phyloP scores from a whole-genome alignment of 2,113 vertebrate genomes.

The Scomber scombrus region DNA sequence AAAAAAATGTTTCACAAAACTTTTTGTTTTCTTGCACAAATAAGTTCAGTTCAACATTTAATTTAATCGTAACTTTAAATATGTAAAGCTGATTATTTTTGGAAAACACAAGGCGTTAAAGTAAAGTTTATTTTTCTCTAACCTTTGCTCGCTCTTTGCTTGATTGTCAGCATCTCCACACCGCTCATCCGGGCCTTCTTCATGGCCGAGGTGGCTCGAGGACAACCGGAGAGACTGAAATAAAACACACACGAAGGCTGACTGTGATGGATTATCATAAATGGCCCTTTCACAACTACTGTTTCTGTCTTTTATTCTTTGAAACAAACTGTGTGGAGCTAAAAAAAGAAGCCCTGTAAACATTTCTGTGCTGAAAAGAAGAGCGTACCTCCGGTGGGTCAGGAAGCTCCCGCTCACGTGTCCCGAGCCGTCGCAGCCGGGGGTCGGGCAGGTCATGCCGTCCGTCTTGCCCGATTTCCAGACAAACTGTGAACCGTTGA shows the following conservation, averaged over 20 bases:
- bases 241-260: conserved; percentile 26
- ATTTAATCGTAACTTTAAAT: too few species aligned
- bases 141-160: conserved; percentile 96
- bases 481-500: conserved; percentile 93
- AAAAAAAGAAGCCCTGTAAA: too few species aligned
- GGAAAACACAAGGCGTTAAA: not conserved
- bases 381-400: conserved; percentile 94
- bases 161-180: conserved; percentile 98
- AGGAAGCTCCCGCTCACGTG: conserved; percentile 98
- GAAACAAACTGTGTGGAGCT: too few species aligned
- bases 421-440: conserved; percentile 96
- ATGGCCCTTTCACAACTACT: too few species aligned
- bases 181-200: conserved; percentile 96
- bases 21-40: not conserved
- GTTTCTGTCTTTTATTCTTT: too few species aligned
- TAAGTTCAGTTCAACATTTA: not conserved
- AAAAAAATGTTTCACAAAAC: not conserved
- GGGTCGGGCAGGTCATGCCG: conserved; percentile 97
- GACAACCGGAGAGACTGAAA: conserved; percentile 95
- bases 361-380: too few species aligned
- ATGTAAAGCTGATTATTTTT: not conserved
- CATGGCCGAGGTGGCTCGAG: conserved; percentile 96
- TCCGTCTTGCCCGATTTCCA: conserved; percentile 99
- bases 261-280: not conserved
- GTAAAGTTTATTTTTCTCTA: conserved; percentile 13